These are phyloP conservation scores for Agraylea sexmaculata DNA, from an alignment of 1,140 invertebrate species.

Conservation along the genomic window DNA sequence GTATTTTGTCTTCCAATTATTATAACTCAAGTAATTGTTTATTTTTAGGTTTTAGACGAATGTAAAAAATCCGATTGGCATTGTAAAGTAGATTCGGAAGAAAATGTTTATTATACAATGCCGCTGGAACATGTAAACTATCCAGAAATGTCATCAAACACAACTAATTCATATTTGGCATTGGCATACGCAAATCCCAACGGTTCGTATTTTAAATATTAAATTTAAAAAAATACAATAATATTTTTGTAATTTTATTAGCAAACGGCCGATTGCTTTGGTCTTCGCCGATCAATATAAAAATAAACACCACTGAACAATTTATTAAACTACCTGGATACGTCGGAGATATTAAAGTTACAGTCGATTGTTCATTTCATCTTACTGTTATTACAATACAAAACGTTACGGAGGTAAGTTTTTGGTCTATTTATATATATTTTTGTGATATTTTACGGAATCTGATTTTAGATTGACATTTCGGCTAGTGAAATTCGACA, in stretches of 20 bases:
- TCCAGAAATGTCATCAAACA: constrained; percentile 23
- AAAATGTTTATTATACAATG: constrained; percentile 28
- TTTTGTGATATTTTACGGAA: neutral
- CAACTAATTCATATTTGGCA: constrained; percentile 9
- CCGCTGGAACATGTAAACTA: constrained; percentile 27
- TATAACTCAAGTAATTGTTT: constrained; percentile 23
- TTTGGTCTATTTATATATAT: constrained; percentile 3
- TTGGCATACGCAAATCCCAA: constrained; percentile 12
- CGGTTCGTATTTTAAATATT: constrained; percentile 9
- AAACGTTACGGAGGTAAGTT: constrained; percentile 17
- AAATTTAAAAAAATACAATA: neutral
- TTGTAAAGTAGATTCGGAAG: constrained; percentile 21
- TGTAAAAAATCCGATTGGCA: constrained; percentile 27
- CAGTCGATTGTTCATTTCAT: constrained; percentile 11
- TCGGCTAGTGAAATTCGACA: constrained; percentile 19
- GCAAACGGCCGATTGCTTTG: constrained; percentile 2
- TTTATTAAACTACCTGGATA: constrained; percentile 17
- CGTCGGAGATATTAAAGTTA: constrained; percentile 16
- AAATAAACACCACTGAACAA: constrained; percentile 11
- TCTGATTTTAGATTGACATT: constrained; percentile 16
- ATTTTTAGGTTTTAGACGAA: constrained; percentile 23
- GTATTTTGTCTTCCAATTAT: too few relatives aligned
- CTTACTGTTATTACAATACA: constrained; percentile 14
- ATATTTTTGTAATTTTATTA: neutral
- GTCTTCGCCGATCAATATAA: constrained; percentile 16